Evolutionary conservation across 2,888 invertebrate species (phyloP).

Genomic region (Andrena minutula): DNA sequence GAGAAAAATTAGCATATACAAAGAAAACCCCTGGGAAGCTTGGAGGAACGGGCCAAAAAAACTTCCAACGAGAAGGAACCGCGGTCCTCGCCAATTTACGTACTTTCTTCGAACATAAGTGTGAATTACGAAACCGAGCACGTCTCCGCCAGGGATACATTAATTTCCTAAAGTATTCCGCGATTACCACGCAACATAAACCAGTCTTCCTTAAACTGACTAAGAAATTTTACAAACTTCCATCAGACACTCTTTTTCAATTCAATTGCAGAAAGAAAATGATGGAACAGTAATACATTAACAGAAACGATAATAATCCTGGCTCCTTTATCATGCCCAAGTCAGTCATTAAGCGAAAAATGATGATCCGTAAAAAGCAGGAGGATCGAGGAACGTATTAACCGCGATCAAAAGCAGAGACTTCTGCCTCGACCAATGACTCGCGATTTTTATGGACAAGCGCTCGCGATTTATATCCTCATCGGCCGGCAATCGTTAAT

Average conservation of each 20-base stretch:
- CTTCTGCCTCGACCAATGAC: conserved; percentile 7
- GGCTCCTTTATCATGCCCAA: too few species aligned
- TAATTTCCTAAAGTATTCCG: not conserved
- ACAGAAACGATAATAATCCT: too few species aligned
- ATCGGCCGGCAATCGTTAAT: conserved; percentile 38
- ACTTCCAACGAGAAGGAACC: conserved; percentile 5
- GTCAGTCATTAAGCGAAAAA: not conserved
- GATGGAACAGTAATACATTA: not conserved
- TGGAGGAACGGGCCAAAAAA: conserved; percentile 19
- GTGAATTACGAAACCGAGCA: not conserved
- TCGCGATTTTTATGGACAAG: conserved; percentile 7
- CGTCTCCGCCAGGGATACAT: not conserved
- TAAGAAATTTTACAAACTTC: not conserved
- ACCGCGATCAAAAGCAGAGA: conserved; percentile 22
- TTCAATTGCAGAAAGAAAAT: not conserved
- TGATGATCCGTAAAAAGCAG: not conserved
- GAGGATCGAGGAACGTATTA: conserved; percentile 8
- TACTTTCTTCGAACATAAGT: not conserved
- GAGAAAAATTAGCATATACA: conserved; percentile 24
- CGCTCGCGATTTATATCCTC: conserved; percentile 31
- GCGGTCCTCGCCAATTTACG: too few species aligned
- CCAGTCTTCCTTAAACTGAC: not conserved
- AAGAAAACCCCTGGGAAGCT: conserved; percentile 24
- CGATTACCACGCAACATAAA: not conserved
- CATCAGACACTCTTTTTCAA: not conserved